Evolutionary conservation across 2,888 invertebrate genomes (phyloP).

Genomic region (Agapostemon virescens): DNA sequence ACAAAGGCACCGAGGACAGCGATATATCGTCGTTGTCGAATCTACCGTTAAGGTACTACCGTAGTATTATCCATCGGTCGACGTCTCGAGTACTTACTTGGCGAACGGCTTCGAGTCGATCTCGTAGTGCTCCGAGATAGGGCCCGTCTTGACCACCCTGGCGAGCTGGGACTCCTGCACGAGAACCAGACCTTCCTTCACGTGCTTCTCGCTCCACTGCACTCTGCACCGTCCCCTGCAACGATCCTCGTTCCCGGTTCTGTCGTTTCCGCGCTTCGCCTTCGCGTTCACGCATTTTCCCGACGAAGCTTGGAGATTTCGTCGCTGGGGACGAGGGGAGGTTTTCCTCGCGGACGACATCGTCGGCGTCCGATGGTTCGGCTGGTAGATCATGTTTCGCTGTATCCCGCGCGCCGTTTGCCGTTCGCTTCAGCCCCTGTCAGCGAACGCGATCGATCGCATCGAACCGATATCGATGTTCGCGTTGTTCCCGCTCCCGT

Average conservation of each 20-base stretch:
- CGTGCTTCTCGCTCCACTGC: conserved; percentile 81
- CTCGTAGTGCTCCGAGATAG: conserved; percentile 81
- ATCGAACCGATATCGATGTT: not conserved
- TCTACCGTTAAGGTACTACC: conserved; percentile 63
- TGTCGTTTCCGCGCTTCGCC: conserved; percentile 57
- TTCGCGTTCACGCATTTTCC: conserved; percentile 64
- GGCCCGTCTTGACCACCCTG: conserved; percentile 81
- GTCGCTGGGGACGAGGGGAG: conserved; percentile 76
- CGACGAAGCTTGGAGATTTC: conserved; percentile 70
- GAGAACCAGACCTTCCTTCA: conserved; percentile 81
- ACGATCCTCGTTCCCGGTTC: conserved; percentile 65
- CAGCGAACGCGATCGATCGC: not conserved
- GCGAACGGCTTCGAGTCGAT: conserved; percentile 82
- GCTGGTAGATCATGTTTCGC: conserved; percentile 73
- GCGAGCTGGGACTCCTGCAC: conserved; percentile 80
- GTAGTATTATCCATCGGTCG: not conserved
- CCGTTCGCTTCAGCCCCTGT: not conserved
- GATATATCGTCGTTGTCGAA: conserved; percentile 51
- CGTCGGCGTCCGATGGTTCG: conserved; percentile 75
- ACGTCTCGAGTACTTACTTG: conserved; percentile 77
- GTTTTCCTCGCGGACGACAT: conserved; percentile 77
- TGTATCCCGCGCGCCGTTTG: no score
- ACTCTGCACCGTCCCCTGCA: conserved; percentile 79
- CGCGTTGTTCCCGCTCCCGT: not conserved
- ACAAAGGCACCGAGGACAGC: conserved; percentile 57